Evolutionary conservation across 2,797 vertebrate genomes (phyloP), one percentile per base, ranked within the genome.

Genomic region (Arvicola amphibius): DNA sequence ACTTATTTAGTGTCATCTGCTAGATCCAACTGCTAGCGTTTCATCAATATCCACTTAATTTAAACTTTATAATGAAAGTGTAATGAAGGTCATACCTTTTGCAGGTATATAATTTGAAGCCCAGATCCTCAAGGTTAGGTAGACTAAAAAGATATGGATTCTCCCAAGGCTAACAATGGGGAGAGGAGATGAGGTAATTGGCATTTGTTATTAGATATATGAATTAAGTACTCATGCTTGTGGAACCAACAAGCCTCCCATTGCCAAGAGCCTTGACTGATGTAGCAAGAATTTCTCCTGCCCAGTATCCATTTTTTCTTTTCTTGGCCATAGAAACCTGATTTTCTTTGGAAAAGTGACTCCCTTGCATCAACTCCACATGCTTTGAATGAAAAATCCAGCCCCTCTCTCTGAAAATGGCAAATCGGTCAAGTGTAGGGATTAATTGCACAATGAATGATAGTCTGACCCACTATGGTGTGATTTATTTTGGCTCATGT

Each of bases 21-120:
- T 88, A 89, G 65, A 94, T 16, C 86, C 27, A 87, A 17, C 27
- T 92, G 11, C 10, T 85, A 79, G n/a, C 3, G 79, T 53, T 63
- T 89, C 40, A 86, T 71, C 78, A 81, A 87, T 76, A 48, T 89
- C 84, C 96, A 67, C 56, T 51, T 92, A 61, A 69, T 89, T 91
- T 95, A 84, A 90, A 32, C n/a, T 95, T 90, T 71, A 29, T 63
- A 78, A 56, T 34, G 76, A 78, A 81, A 77, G 6, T 56, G 37
- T 80, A 10, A 78, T 29, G 10, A 59, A 76, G 61, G 48, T 32
- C 43, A 2, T 90, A 69, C 32, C 59, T 71, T 95, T 92, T 91
- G 37, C 27, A 88, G 59, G 61, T 61, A 74, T 43, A 84, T 90
- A 93, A 73, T 79, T 46, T 13, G n/a, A 90, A 92, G 43, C 34